Base-by-base conservation (phyloP, 2,797 vertebrate species). In the Potorous gilbertii region DNA sequence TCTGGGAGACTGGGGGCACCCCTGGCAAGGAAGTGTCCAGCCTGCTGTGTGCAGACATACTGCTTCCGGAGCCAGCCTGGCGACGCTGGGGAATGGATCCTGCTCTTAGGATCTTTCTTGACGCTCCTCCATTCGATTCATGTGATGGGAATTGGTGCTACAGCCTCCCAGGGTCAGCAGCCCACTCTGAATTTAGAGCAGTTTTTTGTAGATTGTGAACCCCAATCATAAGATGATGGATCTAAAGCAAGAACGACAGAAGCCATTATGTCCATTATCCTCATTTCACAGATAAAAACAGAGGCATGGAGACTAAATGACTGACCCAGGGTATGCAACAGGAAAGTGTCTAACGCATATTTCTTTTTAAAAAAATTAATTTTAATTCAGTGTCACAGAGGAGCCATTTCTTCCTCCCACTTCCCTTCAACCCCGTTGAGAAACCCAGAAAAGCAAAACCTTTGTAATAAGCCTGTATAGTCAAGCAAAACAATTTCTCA, bases 11-110 rank as follows among this genome's bases (percentile, higher is more conserved):
- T 12, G 13, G 31, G 34, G 62, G 62, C 16, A 5, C n/a, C 5
- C 59, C 16, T n/a, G n/a, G 34, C 34, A 5, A 74, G 62, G 4
- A 66, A 1, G 14, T 6, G 12, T 16, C n/a, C 1, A 12, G 5
- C 34, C n/a, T 18, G 4, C 34, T 62, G 59, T 0, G 0, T 0
- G 12, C 12, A 24, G 59, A 66, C 13, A 0, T 66, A 34, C 12
- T 4, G 31, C 11, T 66, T 34, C 31, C 59, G n/a, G 59, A n/a
- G 6, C 74, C 21, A 50, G 5, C 9, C 74, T 81, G 10, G 9
- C 0, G 21, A 10, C 40, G 4, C 0, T 87, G 21, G 21, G 8
- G 21, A 24, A 4, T 50, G 9, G 40, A 27, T 27, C 9, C 40
- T 87, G 40, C n/a, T 46, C 18, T 40, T 21, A 21, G 18, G 18